phyloP scores from a whole-genome alignment of 2,113 vertebrate species.

The Arizona elegans region DNA sequence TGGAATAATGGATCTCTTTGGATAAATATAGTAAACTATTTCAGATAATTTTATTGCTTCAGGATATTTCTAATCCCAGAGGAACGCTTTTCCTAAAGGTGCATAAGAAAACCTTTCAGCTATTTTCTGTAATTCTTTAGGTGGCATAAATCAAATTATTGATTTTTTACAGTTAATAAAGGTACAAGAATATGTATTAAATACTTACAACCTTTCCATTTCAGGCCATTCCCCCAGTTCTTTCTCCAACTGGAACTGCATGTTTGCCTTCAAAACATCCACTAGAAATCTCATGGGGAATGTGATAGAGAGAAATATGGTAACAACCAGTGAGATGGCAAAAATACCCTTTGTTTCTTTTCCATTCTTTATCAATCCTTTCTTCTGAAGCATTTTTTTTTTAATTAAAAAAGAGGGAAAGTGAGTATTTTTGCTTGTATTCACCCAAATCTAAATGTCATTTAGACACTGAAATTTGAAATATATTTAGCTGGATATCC shows the following conservation, averaged over 20 bases:
- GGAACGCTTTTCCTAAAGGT: neutral
- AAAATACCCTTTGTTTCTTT: neutral
- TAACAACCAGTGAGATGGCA: neutral
- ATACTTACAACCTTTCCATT: neutral
- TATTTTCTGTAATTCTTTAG: neutral
- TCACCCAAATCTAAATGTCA: neutral
- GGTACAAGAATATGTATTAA: neutral
- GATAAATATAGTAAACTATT: neutral
- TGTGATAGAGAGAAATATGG: neutral
- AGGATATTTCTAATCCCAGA: neutral
- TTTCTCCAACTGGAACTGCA: neutral
- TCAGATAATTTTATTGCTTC: neutral
- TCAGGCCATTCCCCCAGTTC: neutral
- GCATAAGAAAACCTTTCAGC: neutral
- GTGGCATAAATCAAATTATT: neutral
- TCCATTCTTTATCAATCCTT: neutral
- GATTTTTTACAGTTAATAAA: neutral
- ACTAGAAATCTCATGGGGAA: neutral
- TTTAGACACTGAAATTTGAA: neutral
- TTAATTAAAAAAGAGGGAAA: neutral
- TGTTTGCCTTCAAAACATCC: neutral
- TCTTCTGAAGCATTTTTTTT: neutral
- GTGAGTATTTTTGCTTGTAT: neutral
- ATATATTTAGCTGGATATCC: neutral
- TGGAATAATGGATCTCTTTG: neutral